Conservation (phyloP, 2,113 vertebrate species). For the Protobothrops flavoviridis region DNA sequence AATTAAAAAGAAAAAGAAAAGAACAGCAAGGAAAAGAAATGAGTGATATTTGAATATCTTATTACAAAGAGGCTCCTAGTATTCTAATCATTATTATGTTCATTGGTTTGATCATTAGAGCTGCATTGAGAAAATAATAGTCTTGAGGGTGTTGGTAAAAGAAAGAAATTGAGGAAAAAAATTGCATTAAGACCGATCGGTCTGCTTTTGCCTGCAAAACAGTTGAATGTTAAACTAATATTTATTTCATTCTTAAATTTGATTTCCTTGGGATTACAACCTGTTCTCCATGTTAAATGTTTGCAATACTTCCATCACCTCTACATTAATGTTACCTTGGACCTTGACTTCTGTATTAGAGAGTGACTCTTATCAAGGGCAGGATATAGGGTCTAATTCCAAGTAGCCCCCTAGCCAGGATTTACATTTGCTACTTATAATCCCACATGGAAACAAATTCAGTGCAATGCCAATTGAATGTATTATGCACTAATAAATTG, state of each 20-base stretch:
- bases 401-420: not conserved
- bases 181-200: conserved; percentile 29
- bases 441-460: not conserved
- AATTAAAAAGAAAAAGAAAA: not conserved
- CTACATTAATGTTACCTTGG: not conserved
- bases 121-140: conserved; percentile 34
- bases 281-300: not conserved
- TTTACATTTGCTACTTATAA: not conserved
- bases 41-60: conserved; percentile 12
- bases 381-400: not conserved
- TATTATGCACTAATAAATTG: not conserved
- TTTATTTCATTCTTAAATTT: not conserved
- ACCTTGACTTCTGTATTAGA: not conserved
- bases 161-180: conserved; percentile 48
- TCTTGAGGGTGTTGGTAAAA: not conserved
- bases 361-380: not conserved
- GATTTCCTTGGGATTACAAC: not conserved
- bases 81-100: conserved; percentile 33
- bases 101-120: conserved; percentile 22
- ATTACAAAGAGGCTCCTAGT: conserved; percentile 22
- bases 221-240: not conserved
- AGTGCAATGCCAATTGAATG: not conserved
- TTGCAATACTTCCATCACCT: not conserved
- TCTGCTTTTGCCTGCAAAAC: conserved; percentile 29
- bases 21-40: conserved; percentile 42